Evolutionary conservation across 2,888 invertebrate genomes (phyloP), one percentile per base, ranked within the genome.

Genomic region (Trachelus troglodyta): DNA sequence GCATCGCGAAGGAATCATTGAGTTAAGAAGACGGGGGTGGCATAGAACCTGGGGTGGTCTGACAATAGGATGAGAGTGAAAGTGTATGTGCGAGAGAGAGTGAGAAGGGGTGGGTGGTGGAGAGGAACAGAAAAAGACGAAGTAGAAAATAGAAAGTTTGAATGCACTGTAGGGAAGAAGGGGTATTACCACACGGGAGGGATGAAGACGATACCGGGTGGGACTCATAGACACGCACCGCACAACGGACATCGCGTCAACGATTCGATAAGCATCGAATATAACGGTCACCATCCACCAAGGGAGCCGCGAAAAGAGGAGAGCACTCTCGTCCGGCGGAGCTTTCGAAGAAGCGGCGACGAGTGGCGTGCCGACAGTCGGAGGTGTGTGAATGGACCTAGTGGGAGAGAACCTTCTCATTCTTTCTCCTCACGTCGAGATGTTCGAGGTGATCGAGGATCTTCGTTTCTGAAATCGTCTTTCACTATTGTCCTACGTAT

Each of bases 121-220:
- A 15, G n/a, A n/a, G 31, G 12, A 69, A 69, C 92, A 78, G 75
- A 79, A 69, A 69, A 78, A 30, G 76, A 81, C 77, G 78, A 79
- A 56, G 86, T 91, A 69, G 76, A 76, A 78, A 78, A 75, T 80
- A 77, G 81, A 83, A 75, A 84, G 80, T 89, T 89, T 91, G 88
- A 88, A 89, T 91, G 88, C 89, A 89, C 89, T 89, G 83, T 90
- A 91, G 91, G 91, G 87, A 91, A 91, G 88, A 90, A 89, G 84
- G 90, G 87, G 89, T 87, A 86, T 85, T 86, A 86, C 81, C 89
- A 85, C 82, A 85, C 83, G 81, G 88, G 86, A 82, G 88, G 87
- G 83, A 83, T 88, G 83, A 86, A 87, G 79, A 85, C 87, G 83
- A 88, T 88, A 87, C 87, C 86, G 85, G 83, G 86, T 79, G 86